These are phyloP conservation scores for Trichogramma dendrolimi DNA, from an alignment of 2,888 invertebrate species.

Conservation along the genomic window DNA sequence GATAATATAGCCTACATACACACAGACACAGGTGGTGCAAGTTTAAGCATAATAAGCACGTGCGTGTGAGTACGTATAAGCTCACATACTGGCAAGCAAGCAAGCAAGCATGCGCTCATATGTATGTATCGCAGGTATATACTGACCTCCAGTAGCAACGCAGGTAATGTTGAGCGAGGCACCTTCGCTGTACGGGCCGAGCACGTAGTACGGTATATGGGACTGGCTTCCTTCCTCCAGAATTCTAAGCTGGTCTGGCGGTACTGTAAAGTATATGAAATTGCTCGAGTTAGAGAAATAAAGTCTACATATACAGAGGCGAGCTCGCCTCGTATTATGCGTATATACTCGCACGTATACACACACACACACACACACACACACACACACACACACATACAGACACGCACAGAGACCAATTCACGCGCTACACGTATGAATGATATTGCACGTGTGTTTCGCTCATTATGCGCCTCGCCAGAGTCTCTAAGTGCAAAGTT, in stretches of 20 bases:
- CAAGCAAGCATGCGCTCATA: too few species aligned
- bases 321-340: background rate
- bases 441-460: too few species aligned
- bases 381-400: background rate
- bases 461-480: too few species aligned
- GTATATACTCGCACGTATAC: background rate
- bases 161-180: slow-evolving; percentile 77
- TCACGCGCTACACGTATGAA: too few species aligned
- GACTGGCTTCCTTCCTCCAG: slow-evolving; percentile 70
- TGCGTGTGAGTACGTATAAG: too few species aligned
- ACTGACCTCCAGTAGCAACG: slow-evolving; percentile 78
- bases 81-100: too few species aligned
- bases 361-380: background rate
- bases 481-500: too few species aligned
- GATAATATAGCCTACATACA: too few species aligned
- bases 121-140: background rate
- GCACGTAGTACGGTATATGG: slow-evolving; percentile 69
- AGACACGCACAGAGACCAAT: background rate
- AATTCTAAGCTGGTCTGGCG: slow-evolving; percentile 76
- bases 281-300: background rate
- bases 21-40: too few species aligned
- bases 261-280: slow-evolving; percentile 58
- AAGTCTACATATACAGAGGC: background rate
- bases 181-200: slow-evolving; percentile 83
- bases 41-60: too few species aligned